Evolutionary conservation across 2,888 invertebrate genomes (phyloP), one percentile per base, ranked within the genome.

Genomic region (Bombylius discolor): DNA sequence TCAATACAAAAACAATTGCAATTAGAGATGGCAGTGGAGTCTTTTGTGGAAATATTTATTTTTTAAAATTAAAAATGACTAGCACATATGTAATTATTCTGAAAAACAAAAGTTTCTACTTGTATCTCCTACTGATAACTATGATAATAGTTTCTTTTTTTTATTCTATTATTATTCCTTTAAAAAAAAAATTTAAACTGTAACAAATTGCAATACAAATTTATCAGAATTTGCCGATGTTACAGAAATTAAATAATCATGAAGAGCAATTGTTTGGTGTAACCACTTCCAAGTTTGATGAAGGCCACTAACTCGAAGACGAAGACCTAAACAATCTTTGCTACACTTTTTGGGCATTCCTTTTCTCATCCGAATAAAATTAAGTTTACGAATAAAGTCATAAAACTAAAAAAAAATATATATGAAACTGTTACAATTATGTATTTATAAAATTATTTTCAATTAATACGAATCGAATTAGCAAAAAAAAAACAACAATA

Each of bases 221-320:
- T 51, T 56, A 59, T 86, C 81, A 76, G 84, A 82, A 76, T 85
- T 83, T 68, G 85, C 84, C 64, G 87, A 79, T 62, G 85, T 85
- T 67, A 89, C 81, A 66, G 87, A 83, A 76, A 90, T 87, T 68
- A 92, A 79, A 70, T 89, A 89, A 68, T 90, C 88, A 81, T 92
- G 91, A 59, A 91, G 81, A 67, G 85, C 85, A 69, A 88, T 86
- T 63, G 91, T 92, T 76, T 90, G 90, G 75, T 92, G 91, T 74
- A 92, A 78, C 91, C 91, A 92, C 90, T 91, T 91, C 87, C 89
- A 91, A 72, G 91, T 92, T 77, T 90, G 90, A 77, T 91, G 89
- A 77, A 90, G 84, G 77, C 83, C 82, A 78, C 85, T 87, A 76
- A 87, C 85, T 79, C 90, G 88, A 81, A 82, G 84, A 78, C 90